Evolutionary conservation across 2,888 invertebrate genomes (phyloP), one percentile per base, ranked within the genome.

Genomic region (Acanthoscelides obtectus): DNA sequence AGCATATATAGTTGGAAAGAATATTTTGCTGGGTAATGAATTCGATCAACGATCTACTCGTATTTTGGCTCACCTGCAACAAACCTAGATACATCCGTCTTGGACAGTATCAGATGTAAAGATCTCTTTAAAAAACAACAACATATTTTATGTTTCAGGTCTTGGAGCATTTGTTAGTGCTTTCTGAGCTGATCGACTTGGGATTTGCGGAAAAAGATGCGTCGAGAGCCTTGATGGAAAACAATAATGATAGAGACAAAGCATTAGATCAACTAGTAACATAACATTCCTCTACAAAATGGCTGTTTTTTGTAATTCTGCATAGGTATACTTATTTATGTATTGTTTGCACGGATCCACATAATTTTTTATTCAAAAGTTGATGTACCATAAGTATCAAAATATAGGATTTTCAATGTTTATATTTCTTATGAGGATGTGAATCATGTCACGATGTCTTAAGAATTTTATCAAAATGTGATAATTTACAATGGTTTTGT

Each of bases 191-290:
- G 71, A 88, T 93, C 85, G 94, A 94, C 84, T 89, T 96, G 71
- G 96, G 96, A 45, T 96, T 96, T 84, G 87, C 92, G 0, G 95
- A 95, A 86, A 88, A 89, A 71, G 88, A 89, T 80, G 93, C 93
- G 69, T 91, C 91, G 0, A 89, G 89, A 72, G 94, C 94, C 21
- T 88, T 96, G 70, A 85, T 92, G 63, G 91, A 92, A 81, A 92
- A 92, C 82, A 89, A 94, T 85, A 93, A 94, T 83, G 93, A 96
- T 86, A 89, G 92, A 82, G 95, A 96, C 83, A 93, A 92, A 86
- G 95, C 95, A 67, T 87, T 96, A 80, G 96, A 96, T 84, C 90
- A 91, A 83, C 88, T 95, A 79, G 92, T 95, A 81, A 90, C 92
- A 82, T 94, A 93, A 87, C 83, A 71, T 71, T 70, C 27, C 27